Base-by-base conservation (phyloP, 2,797 vertebrate species). In the Galago senegalensis region DNA sequence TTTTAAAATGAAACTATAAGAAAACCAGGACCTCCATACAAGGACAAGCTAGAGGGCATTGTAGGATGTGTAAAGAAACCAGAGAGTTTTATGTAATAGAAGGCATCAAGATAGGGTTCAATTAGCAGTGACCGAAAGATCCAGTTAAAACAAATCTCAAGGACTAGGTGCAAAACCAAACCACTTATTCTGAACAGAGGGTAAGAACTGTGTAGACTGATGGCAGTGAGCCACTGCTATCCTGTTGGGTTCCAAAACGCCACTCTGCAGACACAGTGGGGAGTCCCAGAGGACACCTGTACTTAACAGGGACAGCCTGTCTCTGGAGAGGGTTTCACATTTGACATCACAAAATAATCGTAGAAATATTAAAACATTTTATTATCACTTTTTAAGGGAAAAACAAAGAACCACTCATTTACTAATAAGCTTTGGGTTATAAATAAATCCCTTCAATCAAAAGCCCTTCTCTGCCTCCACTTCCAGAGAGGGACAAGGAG, bases 321-420 rank as follows among this genome's bases (percentile, higher is more conserved):
- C 29, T 56, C 40, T 76, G 18, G 8, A 5, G 31, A 85, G 16
- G 27, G 5, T 63, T 93, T 69, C 60, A 20, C 29, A 56, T 37
- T 76, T 76, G 60, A 95, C 80, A 58, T 21, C 34, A 34, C 11
- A 69, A 40, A 70, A 73, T 43, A 53, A 34, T 7, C 61, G n/a
- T 29, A 69, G 16, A 61, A 53, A 67, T 58, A 77, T 43, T 9
- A 87, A 84, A 92, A 56, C 80, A 63, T 49, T 61, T 84, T 67
- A 79, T 80, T 87, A 4, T 49, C 23, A 87, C 37, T 87, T 69
- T 12, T 12, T 56, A 31, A 75, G 43, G 29, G 5, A 84, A 53
- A 83, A 53, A 29, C 40, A 79, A 89, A 60, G 29, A 75, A 81
- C 83, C 73, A 20, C 14, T 13, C 93, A 82, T 69, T 43, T 40